Evolutionary conservation across 2,113 vertebrate genomes (phyloP).

Genomic region (Dermatemys mawii): DNA sequence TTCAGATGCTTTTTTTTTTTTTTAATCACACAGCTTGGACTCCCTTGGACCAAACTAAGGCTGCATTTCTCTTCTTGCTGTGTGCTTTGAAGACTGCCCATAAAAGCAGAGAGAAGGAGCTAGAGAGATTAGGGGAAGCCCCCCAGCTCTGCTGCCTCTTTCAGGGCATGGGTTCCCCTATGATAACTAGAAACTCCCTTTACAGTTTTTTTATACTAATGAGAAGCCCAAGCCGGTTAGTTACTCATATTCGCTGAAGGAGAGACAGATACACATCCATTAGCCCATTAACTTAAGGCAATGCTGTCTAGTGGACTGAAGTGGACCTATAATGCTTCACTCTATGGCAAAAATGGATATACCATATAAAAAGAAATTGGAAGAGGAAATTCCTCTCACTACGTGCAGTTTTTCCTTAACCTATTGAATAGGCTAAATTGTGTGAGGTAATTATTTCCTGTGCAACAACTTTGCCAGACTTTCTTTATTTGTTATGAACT

Average conservation of each 20-base stretch:
- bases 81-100: constrained; percentile 23
- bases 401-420: constrained; percentile 2
- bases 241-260: not conserved
- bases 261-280: not conserved
- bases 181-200: not conserved
- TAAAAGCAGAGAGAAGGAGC: not conserved
- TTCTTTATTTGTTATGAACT: constrained; percentile 63
- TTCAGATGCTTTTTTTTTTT: constrained; percentile 63
- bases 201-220: not conserved
- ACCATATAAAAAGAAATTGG: not conserved
- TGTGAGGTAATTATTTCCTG: constrained; percentile 60
- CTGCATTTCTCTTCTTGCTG: constrained; percentile 47
- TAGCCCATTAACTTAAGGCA: not conserved
- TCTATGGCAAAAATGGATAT: not conserved
- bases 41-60: constrained; percentile 58
- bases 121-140: not conserved
- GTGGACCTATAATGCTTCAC: not conserved
- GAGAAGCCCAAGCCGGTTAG: not conserved
- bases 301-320: not conserved
- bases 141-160: accelerated
- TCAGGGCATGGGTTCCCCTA: not conserved
- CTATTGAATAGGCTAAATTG: not conserved
- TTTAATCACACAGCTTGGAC: constrained; percentile 40
- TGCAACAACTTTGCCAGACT: constrained; percentile 49
- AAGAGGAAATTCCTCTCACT: constrained; percentile 11